Conservation (phyloP, 2,888 invertebrate genomes). For the Alloscopus bannaensis region DNA sequence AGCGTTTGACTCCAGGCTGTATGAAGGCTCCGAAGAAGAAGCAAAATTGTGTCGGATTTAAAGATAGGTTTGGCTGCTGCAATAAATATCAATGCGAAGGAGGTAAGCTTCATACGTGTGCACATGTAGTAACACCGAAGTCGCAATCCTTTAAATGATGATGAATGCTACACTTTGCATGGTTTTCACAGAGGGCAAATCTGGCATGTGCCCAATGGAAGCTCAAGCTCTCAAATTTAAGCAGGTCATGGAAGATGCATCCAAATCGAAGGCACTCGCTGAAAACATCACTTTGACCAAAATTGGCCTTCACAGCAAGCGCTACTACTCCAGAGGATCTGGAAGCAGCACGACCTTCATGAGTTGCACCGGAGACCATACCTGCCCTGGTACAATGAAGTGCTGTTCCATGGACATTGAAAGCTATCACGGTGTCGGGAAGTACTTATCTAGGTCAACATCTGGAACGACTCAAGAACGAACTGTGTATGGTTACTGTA, state of each 20-base stretch:
- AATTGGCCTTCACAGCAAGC: constrained; percentile 12
- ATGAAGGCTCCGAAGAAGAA: constrained; percentile 59
- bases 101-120: constrained; percentile 33
- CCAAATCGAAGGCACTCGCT: constrained; percentile 21
- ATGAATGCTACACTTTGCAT: background rate
- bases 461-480: background rate
- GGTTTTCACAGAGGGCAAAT: constrained; percentile 47
- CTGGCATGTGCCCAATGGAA: constrained; percentile 64
- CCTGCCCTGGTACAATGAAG: constrained; percentile 64
- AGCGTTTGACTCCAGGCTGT: constrained; percentile 62
- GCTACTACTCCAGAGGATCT: background rate
- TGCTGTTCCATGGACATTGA: constrained; percentile 61
- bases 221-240: constrained; percentile 51
- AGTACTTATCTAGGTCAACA: constrained; percentile 23
- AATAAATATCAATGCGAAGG: constrained; percentile 68
- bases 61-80: constrained; percentile 67
- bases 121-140: background rate
- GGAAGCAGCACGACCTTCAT: constrained; percentile 43
- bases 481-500: constrained; percentile 63
- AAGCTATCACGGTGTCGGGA: constrained; percentile 47
- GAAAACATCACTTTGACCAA: constrained; percentile 25
- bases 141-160: background rate
- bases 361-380: constrained; percentile 63
- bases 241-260: constrained; percentile 45
- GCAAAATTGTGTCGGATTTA: constrained; percentile 64